Evolutionary conservation across 23 tunicate genomes (phyloP).

Genomic region (Halocynthia aurantium): DNA sequence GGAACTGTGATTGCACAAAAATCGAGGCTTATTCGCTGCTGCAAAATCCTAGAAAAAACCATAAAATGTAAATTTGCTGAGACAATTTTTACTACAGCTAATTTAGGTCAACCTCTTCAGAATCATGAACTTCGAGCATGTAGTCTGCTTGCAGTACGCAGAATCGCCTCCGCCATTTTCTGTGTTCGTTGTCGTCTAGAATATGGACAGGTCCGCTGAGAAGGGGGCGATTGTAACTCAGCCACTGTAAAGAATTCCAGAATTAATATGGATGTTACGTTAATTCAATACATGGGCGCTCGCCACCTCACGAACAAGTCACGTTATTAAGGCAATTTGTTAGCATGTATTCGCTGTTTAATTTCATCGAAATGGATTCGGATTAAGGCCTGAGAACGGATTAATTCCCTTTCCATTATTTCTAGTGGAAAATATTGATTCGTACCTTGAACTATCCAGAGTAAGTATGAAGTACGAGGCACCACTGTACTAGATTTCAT

Average conservation of each 20-base stretch:
- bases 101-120: slow-evolving; percentile 37
- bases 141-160: slow-evolving; percentile 63
- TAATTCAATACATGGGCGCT: not conserved
- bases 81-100: not conserved
- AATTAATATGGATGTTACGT: not conserved
- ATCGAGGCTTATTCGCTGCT: slow-evolving; percentile 15
- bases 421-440: too few species aligned
- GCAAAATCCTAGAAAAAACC: slow-evolving; percentile 8
- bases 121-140: slow-evolving; percentile 34
- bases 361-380: too few species aligned
- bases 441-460: too few species aligned
- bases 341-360: too few species aligned
- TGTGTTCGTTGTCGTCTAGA: slow-evolving; percentile 12
- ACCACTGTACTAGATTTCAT: too few species aligned
- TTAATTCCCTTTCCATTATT: too few species aligned
- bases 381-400: too few species aligned
- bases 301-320: not conserved
- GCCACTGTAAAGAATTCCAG: slow-evolving; percentile 36
- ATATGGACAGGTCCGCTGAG: slow-evolving; percentile 39
- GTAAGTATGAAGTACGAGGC: too few species aligned
- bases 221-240: slow-evolving; percentile 44
- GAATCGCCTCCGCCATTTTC: slow-evolving; percentile 49
- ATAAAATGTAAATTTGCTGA: not conserved
- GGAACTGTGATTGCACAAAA: slow-evolving; percentile 27
- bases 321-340: not conserved